Percentiles rank a stretch among this genome's conserved stretches.
Conservation (phyloP, 1,140 invertebrate species). For the Calosoma granatense region DNA sequence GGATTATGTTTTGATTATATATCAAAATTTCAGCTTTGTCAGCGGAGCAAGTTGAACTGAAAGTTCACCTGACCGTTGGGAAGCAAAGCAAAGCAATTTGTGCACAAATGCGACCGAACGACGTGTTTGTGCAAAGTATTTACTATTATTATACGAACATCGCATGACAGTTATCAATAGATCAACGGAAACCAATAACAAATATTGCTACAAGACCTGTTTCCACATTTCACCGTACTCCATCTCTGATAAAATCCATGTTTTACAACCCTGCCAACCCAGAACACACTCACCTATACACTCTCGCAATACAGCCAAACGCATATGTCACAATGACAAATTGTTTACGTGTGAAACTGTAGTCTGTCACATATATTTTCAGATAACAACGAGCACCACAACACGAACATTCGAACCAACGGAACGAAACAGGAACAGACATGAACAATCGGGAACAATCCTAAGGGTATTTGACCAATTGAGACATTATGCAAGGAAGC, state of each 20-base stretch:
- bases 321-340: neutral
- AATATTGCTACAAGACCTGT: neutral
- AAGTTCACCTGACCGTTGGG: no score
- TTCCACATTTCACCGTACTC: neutral
- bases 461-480: slow-evolving; percentile 3
- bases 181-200: neutral
- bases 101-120: no score
- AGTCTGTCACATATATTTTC: slow-evolving; percentile 10
- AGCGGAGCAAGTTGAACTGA: no score
- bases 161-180: neutral
- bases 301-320: neutral
- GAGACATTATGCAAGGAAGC: neutral
- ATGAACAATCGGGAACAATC: neutral
- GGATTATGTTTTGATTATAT: no score
- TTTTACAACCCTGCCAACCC: neutral
- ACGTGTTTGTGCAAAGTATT: neutral
- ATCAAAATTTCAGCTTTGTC: no score
- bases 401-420: slow-evolving; percentile 15
- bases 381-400: slow-evolving; percentile 12
- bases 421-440: slow-evolving; percentile 15
- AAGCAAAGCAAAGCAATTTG: no score
- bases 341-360: slow-evolving; percentile 1
- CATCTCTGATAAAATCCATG: neutral
- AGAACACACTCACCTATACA: neutral
- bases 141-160: neutral